Evolutionary conservation across 2,113 vertebrate species (phyloP).

Genomic region (Aviceda subcristata): DNA sequence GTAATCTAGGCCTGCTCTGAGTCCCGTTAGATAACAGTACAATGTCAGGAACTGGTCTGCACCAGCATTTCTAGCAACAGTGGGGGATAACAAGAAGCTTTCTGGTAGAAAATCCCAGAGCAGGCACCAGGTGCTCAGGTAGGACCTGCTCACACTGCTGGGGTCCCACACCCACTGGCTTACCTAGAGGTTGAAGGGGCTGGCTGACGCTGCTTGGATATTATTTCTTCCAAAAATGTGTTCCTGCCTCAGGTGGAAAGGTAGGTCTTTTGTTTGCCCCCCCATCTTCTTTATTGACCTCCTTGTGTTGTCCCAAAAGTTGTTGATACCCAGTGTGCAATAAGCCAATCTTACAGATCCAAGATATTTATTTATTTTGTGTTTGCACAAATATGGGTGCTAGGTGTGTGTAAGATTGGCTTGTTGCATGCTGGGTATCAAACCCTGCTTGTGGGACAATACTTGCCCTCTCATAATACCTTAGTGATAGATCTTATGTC

Average conservation of each 20-base stretch:
- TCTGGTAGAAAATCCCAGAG: neutral
- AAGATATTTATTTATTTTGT: too few species aligned
- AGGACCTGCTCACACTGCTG: neutral
- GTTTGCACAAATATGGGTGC: too few species aligned
- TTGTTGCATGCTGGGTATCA: too few species aligned
- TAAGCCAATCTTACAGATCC: too few species aligned
- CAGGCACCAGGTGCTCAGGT: neutral
- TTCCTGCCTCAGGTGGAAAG: neutral
- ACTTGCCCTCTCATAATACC: neutral
- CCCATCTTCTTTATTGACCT: neutral
- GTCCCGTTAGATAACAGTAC: neutral
- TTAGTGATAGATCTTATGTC: neutral
- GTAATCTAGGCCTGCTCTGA: neutral
- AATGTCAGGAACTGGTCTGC: neutral
- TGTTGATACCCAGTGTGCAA: too few species aligned
- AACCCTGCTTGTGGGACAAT: too few species aligned
- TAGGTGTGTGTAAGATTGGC: too few species aligned
- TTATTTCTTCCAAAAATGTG: neutral
- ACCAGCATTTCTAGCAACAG: neutral
- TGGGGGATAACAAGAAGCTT: neutral
- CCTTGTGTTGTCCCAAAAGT: too few species aligned
- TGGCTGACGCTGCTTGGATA: neutral
- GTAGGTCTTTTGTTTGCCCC: neutral
- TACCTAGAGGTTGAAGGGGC: neutral
- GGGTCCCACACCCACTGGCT: neutral